phyloP scores from a whole-genome alignment of 2,113 vertebrate species.

The Rissa tridactyla region DNA sequence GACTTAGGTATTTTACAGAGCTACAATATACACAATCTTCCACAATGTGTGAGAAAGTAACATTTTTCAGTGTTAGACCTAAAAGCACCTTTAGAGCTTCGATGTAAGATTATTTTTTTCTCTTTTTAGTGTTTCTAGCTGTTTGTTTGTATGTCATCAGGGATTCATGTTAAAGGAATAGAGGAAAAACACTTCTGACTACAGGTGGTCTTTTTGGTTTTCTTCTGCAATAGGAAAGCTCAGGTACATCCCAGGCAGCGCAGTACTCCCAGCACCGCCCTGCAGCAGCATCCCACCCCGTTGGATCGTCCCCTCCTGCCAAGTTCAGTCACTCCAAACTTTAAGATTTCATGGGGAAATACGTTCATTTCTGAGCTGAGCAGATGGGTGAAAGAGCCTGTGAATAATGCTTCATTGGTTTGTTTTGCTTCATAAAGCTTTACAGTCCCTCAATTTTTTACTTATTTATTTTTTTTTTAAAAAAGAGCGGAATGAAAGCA shows the following conservation, averaged over 20 bases:
- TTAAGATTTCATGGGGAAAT: neutral
- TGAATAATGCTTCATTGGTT: neutral
- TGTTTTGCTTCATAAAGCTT: neutral
- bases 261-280: neutral
- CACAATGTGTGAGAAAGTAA: rapidly evolving
- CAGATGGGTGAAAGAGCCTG: neutral
- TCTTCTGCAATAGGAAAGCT: neutral
- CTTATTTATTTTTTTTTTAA: no score
- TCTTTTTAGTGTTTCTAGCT: neutral
- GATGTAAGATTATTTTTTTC: neutral
- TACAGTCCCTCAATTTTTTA: neutral
- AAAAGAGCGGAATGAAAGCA: neutral
- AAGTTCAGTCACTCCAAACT: neutral
- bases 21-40: neutral
- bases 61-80: neutral
- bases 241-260: neutral
- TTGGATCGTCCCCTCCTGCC: neutral
- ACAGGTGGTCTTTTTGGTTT: neutral
- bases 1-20: neutral
- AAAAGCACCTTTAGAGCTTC: rapidly evolving
- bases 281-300: neutral
- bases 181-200: neutral
- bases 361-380: neutral
- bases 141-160: neutral
- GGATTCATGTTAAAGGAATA: neutral